Conservation (phyloP, 2,797 vertebrate genomes). For the Ctenochaetus hawaiiensis region DNA sequence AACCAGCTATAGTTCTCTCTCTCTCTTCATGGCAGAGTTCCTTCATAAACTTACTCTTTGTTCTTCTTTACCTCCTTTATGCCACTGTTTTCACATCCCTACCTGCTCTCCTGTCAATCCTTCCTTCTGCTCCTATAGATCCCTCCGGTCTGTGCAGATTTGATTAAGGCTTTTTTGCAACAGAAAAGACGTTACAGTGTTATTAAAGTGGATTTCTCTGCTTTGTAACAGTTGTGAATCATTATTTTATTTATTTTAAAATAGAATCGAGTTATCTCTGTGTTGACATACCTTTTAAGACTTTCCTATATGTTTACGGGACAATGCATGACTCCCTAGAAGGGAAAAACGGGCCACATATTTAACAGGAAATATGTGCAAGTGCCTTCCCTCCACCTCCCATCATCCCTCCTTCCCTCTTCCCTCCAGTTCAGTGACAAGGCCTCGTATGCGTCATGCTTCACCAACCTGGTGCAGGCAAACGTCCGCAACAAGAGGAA, state of each 20-base stretch:
- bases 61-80: constrained; percentile 61
- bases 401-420: constrained; percentile 72
- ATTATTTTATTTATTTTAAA: constrained; percentile 13
- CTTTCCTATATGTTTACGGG: constrained; percentile 22
- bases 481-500: constrained; percentile 97
- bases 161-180: constrained; percentile 45
- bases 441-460: constrained; percentile 91
- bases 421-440: constrained; percentile 92
- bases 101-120: constrained; percentile 66
- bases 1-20: constrained; percentile 38
- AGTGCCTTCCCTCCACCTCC: constrained; percentile 76
- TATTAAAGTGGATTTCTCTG: constrained; percentile 12
- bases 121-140: constrained; percentile 71
- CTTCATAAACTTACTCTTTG: constrained; percentile 55
- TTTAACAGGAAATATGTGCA: constrained; percentile 81
- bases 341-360: constrained; percentile 72
- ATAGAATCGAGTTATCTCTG: constrained; percentile 22
- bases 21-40: neutral
- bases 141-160: constrained; percentile 78
- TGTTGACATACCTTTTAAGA: constrained; percentile 21
- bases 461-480: constrained; percentile 95
- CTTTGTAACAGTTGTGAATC: constrained; percentile 6
- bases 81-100: constrained; percentile 64
- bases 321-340: constrained; percentile 54
- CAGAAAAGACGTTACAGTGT: constrained; percentile 28